Evolutionary conservation across 2,797 vertebrate species (phyloP), one percentile per base, ranked within the genome.

Genomic region (Poecilia wingei): DNA sequence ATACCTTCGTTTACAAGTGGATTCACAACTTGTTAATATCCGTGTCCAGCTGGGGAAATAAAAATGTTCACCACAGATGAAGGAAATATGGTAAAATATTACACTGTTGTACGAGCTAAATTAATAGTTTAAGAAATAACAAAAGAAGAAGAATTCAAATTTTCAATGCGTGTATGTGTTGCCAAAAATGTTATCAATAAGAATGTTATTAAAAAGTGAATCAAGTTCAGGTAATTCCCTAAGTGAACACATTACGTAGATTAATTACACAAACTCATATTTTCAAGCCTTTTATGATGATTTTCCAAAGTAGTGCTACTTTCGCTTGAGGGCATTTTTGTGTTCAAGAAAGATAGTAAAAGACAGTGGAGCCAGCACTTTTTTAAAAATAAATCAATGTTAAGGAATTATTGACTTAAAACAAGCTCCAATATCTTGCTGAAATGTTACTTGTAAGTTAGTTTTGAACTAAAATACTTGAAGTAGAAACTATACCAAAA

Each of bases 1-100:
- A 94, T 93, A 87, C 87, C 90, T 94, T 84, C 88, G 80, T 91
- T 91, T 87, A 92, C 93, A 89, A 91, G 90, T 87, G 73, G 78
- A 79, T 84, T 81, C 83, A 61, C 79, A 82, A 47, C 82, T 83
- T 72, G 6, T 77, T 82, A 84, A 81, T 73, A 86, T 84, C 74
- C 59, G 83, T 75, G 80, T 92, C 89, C 77, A 78, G 88, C 86
- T 75, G 72, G 88, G 84, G 76, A 83, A 61, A 68, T 39, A 22
- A 68, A 25, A 68, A 41, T 68, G 36, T 68, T 3, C 36, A 36
- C 20, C 18, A 68, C 46, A 78, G 70, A 64, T 49, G 31, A 79
- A 86, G 41, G 12, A 69, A 69, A 45, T 69, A 1, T 43, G 20
- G 25, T 45, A 25, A 69, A 5, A 14, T 69, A 25, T 45, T 4